Base-by-base conservation (phyloP, 2,888 invertebrate genomes). In the Noctua pronuba region DNA sequence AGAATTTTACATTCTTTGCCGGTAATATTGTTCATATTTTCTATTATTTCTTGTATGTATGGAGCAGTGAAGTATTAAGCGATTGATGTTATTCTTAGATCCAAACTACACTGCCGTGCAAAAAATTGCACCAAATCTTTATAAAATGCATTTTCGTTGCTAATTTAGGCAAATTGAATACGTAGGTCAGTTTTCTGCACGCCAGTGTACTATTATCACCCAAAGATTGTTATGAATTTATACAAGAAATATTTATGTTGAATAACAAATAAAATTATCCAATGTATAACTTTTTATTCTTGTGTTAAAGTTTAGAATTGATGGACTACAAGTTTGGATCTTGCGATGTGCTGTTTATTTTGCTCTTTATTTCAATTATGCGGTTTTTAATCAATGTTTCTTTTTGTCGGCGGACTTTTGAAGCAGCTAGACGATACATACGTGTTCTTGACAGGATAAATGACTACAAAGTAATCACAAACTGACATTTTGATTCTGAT, bases 201-300 rank as follows among this genome's bases (percentile, higher is more conserved):
- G 90, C 85, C 90, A 90, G 74, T 92, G 92, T 92, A 94, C 91
- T 94, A 94, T 94, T 95, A 95, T 95, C 95, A 96, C 96, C 96
- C 96, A 96, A 96, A 96, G 96, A 96, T 96, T 96, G 96, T 96
- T 96, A 96, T 96, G 95, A 96, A 96, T 96, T 96, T 96, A 96
- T 96, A 96, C 96, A 96, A 96, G 94, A 95, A 93, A 95, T 96
- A 96, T 96, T 96, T 96, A 96, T 96, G 96, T 96, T 96, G 93
- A 95, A 95, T 95, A 95, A 96, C 94, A 94, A 96, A 96, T 96
- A 96, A 96, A 96, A 95, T 90, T 94, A 95, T 95, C 92, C 93
- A 94, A 94, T 94, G 93, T 89, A 90, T 83, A 71, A 80, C 72
- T 84, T 82, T 88, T 88, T 88, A 87, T 91, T 91, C 86, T 87